Percentiles rank a stretch among this genome's conserved stretches.
These are phyloP conservation scores for Chrysotoxum bicinctum DNA, from an alignment of 2,888 invertebrate species.

Conservation along the genomic window DNA sequence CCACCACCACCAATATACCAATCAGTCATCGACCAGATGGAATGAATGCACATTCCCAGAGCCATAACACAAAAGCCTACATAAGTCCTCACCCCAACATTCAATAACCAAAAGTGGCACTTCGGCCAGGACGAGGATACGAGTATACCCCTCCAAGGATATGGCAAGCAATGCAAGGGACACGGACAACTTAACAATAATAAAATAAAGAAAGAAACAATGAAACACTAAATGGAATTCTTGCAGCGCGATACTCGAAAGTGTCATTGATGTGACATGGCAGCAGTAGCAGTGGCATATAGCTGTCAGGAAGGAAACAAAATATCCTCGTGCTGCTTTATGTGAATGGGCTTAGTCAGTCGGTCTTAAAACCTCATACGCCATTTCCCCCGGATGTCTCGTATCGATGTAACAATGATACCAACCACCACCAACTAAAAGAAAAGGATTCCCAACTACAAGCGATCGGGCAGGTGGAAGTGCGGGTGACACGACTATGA, in stretches of 20 bases:
- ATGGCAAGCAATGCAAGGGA: conserved; percentile 16
- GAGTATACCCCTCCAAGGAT: conserved; percentile 48
- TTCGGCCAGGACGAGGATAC: conserved; percentile 51
- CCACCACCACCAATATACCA: conserved; percentile 60
- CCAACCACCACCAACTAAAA: conserved; percentile 28
- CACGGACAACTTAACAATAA: conserved; percentile 9
- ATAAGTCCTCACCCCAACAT: conserved; percentile 58
- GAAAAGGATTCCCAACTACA: conserved; percentile 34
- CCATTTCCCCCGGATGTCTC: conserved; percentile 72
- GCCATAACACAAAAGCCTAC: conserved; percentile 12
- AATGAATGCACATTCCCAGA: conserved; percentile 47
- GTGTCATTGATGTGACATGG: conserved; percentile 59
- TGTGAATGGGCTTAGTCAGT: conserved; percentile 57
- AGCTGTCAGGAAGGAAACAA: conserved; percentile 67
- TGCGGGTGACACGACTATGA: conserved; percentile 61
- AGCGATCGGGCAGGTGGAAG: conserved; percentile 51
- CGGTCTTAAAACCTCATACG: conserved; percentile 58
- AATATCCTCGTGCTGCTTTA: conserved; percentile 66
- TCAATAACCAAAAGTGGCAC: conserved; percentile 64
- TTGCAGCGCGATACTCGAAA: conserved; percentile 60
- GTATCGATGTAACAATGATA: conserved; percentile 73
- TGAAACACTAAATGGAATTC: conserved; percentile 65
- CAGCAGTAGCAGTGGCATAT: conserved; percentile 12
- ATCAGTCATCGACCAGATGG: conserved; percentile 61
- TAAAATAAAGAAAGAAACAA: conserved; percentile 48